Evolutionary conservation across 1,140 invertebrate species (phyloP).

Genomic region (Drosophila sp.): DNA sequence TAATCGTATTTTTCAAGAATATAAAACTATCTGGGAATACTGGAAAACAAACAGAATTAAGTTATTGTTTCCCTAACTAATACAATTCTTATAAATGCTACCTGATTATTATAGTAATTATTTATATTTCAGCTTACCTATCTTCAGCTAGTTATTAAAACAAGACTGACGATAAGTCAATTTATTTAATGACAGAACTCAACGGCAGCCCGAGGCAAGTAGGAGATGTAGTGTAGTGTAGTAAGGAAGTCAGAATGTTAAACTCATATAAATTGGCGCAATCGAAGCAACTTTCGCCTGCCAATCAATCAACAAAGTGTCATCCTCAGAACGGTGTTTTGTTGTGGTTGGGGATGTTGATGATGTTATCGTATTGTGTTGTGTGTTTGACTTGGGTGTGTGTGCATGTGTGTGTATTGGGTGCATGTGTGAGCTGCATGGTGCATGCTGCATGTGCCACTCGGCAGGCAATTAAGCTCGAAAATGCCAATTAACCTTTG

Average conservation of each 20-base stretch:
- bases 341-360: slow-evolving; percentile 30
- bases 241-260: not conserved
- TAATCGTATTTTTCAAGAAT: too few relatives aligned
- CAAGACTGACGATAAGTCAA: not conserved
- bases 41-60: too few relatives aligned
- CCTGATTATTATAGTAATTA: too few relatives aligned
- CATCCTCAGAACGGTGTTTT: slow-evolving; percentile 29
- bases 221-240: not conserved
- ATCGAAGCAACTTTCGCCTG: slow-evolving; percentile 36
- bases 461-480: slow-evolving; percentile 75
- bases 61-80: too few relatives aligned
- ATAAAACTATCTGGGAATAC: too few relatives aligned
- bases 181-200: not conserved
- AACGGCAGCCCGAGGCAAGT: not conserved
- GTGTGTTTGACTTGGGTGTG: slow-evolving; percentile 1
- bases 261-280: slow-evolving; percentile 19
- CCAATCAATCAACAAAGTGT: slow-evolving; percentile 71
- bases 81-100: too few relatives aligned
- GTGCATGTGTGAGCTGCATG: not conserved
- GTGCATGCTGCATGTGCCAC: slow-evolving; percentile 55
- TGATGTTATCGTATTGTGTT: slow-evolving; percentile 44
- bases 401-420: slow-evolving; percentile 11
- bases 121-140: not conserved
- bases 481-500: slow-evolving; percentile 83
- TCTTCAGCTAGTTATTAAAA: not conserved